Base-by-base conservation (phyloP, 2,888 invertebrate species). In the Chrysina gloriosa region DNA sequence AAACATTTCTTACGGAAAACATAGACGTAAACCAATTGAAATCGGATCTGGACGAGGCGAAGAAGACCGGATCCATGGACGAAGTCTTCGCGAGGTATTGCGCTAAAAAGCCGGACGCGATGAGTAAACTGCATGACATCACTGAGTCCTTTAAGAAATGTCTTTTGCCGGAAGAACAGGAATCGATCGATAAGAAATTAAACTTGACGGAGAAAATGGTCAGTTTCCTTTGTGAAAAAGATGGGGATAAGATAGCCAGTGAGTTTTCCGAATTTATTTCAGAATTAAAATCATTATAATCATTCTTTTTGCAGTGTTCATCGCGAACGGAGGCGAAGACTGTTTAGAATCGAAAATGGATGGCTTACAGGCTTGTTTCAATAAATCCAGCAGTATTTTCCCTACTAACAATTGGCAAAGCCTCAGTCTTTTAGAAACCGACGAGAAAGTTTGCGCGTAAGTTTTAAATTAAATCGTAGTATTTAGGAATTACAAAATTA, bases 201-300 rank as follows among this genome's bases (percentile, higher is more conserved):
- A 90, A 91, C 72, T 88, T 93, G 34, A 86, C 92, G 0, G 87
- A 90, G 34, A 90, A 91, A 70, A 82, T 94, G 0, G 84, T 90
- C 0, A 88, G 89, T 72, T 94, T 94, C 78, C 84, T 92, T 21
- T 94, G 94, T 78, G 89, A 86, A 76, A 93, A 93, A 75, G 92
- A 93, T 74, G 94, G 94, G 5, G 93, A 94, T 79, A 88, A 93
- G 74, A 91, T 94, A 75, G 93, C 94, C 0, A 84, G 92, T 92
- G 81, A 86, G 90, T 86, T 70, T 29, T 23, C 31, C 31, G n/a
- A n/a, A n/a, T n/a, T n/a, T n/a, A n/a, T n/a, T n/a, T n/a, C n/a
- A n/a, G n/a, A n/a, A n/a, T n/a, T n/a, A n/a, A n/a, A n/a, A n/a
- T n/a, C n/a, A n/a, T n/a, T n/a, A n/a, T n/a, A n/a, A n/a, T n/a